Conservation (phyloP, 2,888 invertebrate genomes). For the Priapulus caudatus region DNA sequence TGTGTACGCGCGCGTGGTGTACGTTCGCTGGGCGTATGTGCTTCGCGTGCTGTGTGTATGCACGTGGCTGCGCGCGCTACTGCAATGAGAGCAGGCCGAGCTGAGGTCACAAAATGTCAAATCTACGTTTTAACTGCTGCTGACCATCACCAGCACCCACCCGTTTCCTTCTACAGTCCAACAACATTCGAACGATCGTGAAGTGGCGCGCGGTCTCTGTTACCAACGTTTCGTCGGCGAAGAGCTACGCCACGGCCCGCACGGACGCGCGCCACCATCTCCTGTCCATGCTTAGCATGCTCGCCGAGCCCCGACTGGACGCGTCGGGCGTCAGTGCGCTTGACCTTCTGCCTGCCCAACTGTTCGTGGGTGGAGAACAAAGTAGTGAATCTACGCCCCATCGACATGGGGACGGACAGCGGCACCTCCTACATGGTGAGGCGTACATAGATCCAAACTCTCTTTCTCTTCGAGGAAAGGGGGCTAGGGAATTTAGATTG, state of each 20-base stretch:
- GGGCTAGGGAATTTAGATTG: too few relatives aligned
- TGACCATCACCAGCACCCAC: too few relatives aligned
- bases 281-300: conserved; percentile 84
- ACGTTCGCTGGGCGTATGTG: too few relatives aligned
- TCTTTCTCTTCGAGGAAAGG: too few relatives aligned
- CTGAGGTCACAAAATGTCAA: too few relatives aligned
- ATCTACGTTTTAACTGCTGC: too few relatives aligned
- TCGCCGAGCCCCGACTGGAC: conserved; percentile 97
- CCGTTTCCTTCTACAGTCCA: conserved; percentile 24
- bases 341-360: conserved; percentile 73
- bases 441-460: too few relatives aligned
- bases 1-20: too few relatives aligned
- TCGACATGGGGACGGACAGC: conserved; percentile 89
- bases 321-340: conserved; percentile 82
- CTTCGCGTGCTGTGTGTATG: too few relatives aligned
- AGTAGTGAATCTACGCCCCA: conserved; percentile 76
- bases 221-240: conserved; percentile 72
- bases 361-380: conserved; percentile 78
- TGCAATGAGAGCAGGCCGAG: too few relatives aligned
- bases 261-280: conserved; percentile 84
- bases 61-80: too few relatives aligned
- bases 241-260: conserved; percentile 72
- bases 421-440: conserved; percentile 67
- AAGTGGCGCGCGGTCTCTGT: conserved; percentile 86
- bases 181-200: conserved; percentile 57